Base-by-base conservation (phyloP, 1,140 invertebrate genomes). In the Battus philenor region DNA sequence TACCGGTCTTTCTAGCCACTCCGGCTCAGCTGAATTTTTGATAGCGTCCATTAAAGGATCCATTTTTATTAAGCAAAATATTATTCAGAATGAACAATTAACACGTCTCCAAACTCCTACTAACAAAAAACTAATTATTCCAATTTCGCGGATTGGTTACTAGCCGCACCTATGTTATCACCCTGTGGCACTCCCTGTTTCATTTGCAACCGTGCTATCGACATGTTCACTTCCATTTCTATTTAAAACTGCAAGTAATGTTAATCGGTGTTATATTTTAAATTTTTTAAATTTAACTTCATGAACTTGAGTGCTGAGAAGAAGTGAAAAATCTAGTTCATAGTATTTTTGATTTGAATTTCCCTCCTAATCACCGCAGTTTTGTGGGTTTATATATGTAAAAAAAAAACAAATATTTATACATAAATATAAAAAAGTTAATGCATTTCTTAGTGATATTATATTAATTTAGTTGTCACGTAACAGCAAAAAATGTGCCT, bases 1-100 rank as follows among this genome's bases (percentile, higher is more conserved):
- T 16, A 90, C 74, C 26, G 68, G 59, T 34, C 71, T 80, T 69
- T 90, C 90, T 26, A 91, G 86, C 90, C 90, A 91, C 48, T 87
- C 87, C 2, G 86, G 82, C 55, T 89, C 88, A 46, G 73, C 72
- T 18, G 77, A 76, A 48, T 81, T 79, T 57, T 83, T 76, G 27
- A 79, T 72, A 31, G 73, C 70, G 34, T 81, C 82, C 74, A 84
- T 75, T 58, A 78, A 16, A 11, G 60, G 59, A 53, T 82, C 76
- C 74, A 81, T 63, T 6, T n/a, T 47, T 17, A n/a, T 59, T 34
- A 24, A 26, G n/a, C n/a, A 27, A 32, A 15, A 26, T 43, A 18
- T 20, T 38, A 41, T 10, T 1, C 11, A 41, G 17, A 41, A 15
- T 5, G 12, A 41, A 41, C 38, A n/a, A 27, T 8, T 9, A 17